Evolutionary conservation across 2,113 vertebrate species (phyloP), one percentile per base, ranked within the genome.

Genomic region (Leptocoma aspasia): DNA sequence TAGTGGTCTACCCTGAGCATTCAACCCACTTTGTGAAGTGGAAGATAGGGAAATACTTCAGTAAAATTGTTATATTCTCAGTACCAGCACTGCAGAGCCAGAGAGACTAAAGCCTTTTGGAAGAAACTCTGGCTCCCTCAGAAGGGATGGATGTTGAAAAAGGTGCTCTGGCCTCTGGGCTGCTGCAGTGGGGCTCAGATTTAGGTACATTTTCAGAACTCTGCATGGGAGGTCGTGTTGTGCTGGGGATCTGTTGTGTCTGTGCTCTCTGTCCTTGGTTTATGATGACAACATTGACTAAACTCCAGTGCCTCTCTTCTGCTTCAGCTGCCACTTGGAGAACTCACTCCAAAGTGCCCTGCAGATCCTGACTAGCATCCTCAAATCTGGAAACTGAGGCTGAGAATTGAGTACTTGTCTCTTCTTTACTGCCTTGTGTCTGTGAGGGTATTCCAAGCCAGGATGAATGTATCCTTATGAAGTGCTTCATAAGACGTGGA

Each of bases 221-320:
- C 35, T 22, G 9, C 0, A 0, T 80, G 66, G 1, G 0, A 72
- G 26, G 22, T 7, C 1, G 1, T 1, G 6, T 23, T 57, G 17
- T 66, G 22, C 75, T 70, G n/a, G 13, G 31, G 3, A 2, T 53
- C 42, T 49, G 30, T 9, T 63, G 42, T 78, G 17, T 26, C 37
- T 77, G n/a, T 73, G 60, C n/a, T 21, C 41, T 65, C 75, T 39
- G 44, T 47, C n/a, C n/a, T 44, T 3, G 0, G 2, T 44, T 82
- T 41, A 39, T n/a, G 13, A 13, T 50, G 49, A 5, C 22, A 50
- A 63, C 9, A 15, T 5, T 52, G 64, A 33, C 10, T 37, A 6
- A 70, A 24, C 11, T 24, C 13, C 14, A 8, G 22, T 15, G 14
- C 18, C 8, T 87, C 31, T 90, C 52, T 28, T 59, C 45, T 56